Percentiles rank a stretch among this genome's conserved stretches.
phyloP scores from a whole-genome alignment of 2,888 invertebrate genomes.

The Diploptera punctata region DNA sequence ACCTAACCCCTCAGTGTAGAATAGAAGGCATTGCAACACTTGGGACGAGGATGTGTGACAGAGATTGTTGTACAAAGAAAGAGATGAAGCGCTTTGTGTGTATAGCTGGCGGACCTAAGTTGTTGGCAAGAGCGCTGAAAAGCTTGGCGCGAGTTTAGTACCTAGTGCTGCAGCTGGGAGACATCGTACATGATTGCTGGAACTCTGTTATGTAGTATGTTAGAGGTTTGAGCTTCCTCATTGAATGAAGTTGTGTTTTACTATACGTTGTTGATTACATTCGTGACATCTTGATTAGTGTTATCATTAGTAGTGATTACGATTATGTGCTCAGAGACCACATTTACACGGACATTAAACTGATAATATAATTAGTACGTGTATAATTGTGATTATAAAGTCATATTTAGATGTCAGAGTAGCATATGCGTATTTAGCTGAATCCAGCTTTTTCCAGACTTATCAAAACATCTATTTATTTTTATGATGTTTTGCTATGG shows the following conservation, averaged over 20 bases:
- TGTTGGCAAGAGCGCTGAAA: background rate
- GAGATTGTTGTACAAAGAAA: background rate
- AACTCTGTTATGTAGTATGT: background rate
- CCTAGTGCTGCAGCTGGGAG: conserved; percentile 1
- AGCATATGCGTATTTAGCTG: background rate
- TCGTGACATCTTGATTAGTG: background rate
- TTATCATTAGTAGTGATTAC: background rate
- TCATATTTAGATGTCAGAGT: background rate
- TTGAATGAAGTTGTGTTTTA: background rate
- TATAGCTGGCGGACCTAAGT: background rate
- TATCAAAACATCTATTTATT: background rate
- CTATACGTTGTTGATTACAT: background rate
- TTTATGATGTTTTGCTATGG: background rate
- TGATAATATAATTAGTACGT: background rate
- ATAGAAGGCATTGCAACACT: conserved; percentile 22
- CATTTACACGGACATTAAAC: background rate
- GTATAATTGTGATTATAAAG: background rate
- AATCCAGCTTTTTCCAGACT: background rate
- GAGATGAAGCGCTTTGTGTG: conserved; percentile 7
- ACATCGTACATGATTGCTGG: background rate
- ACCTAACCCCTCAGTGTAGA: background rate
- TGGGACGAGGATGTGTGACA: conserved; percentile 6
- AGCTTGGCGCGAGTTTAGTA: background rate
- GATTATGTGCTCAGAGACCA: background rate
- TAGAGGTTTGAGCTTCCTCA: background rate